A percentile compares a stretch with the other conserved stretches of the same genome.
phyloP scores from a whole-genome alignment of 2,797 vertebrate species.

The Gallinago solitaria region DNA sequence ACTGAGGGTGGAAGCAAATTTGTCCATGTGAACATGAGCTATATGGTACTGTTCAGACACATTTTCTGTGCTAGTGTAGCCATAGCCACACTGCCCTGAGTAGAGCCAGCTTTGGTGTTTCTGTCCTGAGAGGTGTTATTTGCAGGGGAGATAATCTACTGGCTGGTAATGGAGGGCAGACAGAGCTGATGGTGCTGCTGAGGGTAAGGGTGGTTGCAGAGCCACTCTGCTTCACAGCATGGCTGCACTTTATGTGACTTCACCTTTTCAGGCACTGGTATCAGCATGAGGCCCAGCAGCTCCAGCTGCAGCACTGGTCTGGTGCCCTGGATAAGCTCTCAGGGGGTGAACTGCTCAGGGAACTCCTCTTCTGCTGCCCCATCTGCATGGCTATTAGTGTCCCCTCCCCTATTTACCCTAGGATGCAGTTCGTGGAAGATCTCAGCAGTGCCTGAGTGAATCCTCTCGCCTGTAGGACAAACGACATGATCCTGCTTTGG shows the following conservation, averaged over 20 bases:
- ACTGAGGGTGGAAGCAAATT: neutral
- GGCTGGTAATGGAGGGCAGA: neutral
- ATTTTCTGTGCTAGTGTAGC: neutral
- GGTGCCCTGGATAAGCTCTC: neutral
- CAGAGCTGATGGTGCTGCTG: neutral
- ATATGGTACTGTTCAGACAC: fast-evolving
- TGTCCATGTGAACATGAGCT: neutral
- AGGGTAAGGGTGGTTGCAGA: neutral
- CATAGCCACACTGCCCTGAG: neutral
- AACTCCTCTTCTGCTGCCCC: neutral
- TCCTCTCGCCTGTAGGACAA: neutral
- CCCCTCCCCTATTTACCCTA: neutral
- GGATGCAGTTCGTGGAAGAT: neutral
- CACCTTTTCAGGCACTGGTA: neutral
- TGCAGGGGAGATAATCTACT: neutral
- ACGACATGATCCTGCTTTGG: neutral
- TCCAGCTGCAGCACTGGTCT: neutral
- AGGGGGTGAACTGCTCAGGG: neutral
- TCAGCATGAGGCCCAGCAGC: neutral
- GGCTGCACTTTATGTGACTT: fast-evolving
- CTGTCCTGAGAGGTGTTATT: neutral
- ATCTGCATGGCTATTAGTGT: neutral
- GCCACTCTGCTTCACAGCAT: neutral
- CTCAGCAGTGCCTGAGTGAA: neutral
- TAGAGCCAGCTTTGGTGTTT: neutral